These are phyloP conservation scores for Digitonthophagus gazella DNA, from an alignment of 2,888 invertebrate genomes.

Conservation along the genomic window DNA sequence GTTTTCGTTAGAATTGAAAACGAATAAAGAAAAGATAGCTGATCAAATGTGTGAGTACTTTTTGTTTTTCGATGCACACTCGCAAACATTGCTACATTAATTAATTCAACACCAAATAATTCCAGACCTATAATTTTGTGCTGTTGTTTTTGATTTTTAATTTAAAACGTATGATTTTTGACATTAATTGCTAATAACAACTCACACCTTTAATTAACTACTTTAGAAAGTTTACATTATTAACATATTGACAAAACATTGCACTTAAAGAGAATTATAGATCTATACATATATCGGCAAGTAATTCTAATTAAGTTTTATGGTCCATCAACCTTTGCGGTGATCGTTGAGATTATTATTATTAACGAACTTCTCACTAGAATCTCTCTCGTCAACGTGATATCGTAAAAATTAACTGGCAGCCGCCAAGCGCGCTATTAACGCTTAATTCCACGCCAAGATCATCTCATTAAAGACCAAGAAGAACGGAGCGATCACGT, in stretches of 20 bases:
- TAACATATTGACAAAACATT: no score
- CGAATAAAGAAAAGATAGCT: neutral
- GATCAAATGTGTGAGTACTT: neutral
- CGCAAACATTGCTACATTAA: no score
- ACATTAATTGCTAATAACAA: no score
- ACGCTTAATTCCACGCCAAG: constrained; percentile 8
- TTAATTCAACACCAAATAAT: neutral
- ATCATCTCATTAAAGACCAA: constrained; percentile 3
- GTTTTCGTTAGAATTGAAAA: neutral
- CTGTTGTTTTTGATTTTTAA: neutral
- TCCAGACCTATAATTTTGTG: neutral
- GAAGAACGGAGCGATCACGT: neutral
- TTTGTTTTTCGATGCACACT: neutral
- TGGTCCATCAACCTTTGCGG: neutral
- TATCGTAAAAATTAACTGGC: constrained; percentile 10
- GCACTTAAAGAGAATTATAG: no score
- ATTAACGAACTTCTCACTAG: neutral
- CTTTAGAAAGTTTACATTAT: no score
- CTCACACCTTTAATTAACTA: neutral
- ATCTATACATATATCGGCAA: no score
- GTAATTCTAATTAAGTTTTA: neutral
- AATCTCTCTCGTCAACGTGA: neutral
- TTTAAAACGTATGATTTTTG: no score
- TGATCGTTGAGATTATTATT: neutral
- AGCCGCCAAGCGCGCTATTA: neutral